Base-by-base conservation (phyloP, 2,113 vertebrate species). In the Jacana jacana region DNA sequence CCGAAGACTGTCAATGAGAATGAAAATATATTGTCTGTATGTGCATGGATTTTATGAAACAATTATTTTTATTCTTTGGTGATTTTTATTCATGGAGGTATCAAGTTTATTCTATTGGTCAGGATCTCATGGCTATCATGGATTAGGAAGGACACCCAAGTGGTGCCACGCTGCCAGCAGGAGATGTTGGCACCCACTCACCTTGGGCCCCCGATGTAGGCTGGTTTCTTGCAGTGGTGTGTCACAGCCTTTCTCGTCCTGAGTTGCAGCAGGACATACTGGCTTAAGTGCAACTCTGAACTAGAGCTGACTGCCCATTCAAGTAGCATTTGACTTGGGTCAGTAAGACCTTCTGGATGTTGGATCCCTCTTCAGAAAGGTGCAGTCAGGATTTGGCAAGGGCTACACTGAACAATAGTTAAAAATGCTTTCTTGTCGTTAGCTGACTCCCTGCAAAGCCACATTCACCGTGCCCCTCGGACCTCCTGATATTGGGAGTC, bases 211-310 rank as follows among this genome's bases (percentile, higher is more conserved):
- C 31, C 57, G 30, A 10, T 11, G 17, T n/a, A n/a, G n/a, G n/a
- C n/a, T n/a, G n/a, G n/a, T 64, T 69, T 88, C 81, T 69, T 44
- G 49, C 64, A 31, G 39, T 20, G 48, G 39, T 69, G 28, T 71
- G 55, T 42, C 2, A 2, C 14, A 37, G 39, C 58, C 42, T 17
- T 89, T 61, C 0, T 0, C 37, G 23, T 37, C 35, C 37, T 4
- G 10, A 57, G 25, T 55, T 77, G 35, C 64, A 69, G 78, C 39
- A 81, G 51, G 55, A 39, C 3, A 0, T 30, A 6, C 10, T 77
- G 27, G 10, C 54, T 49, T 9, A 42, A 42, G 27, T 20, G 30
- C 48, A 30, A 30, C 0, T 5, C 61, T 70, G 54, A 46, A 7
- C 17, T 65, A 17, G 25, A 78, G 37, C 22, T 81, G 51, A 35